Conservation (phyloP, 53 echinoderm and acorn worm genomes). For the Mesocentrotus franciscanus region DNA sequence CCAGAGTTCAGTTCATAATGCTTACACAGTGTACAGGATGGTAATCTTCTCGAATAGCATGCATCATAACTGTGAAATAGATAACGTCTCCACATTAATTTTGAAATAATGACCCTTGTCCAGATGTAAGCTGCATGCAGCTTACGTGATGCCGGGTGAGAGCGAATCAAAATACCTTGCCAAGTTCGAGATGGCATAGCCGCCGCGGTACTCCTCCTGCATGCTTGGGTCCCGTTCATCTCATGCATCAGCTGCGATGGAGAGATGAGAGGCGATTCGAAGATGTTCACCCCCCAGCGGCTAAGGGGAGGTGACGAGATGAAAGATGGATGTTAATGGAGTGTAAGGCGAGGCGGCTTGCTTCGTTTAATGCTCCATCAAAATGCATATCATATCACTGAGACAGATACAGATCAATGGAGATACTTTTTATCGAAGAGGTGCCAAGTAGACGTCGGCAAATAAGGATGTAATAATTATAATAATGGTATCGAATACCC, state of each 20-base stretch:
- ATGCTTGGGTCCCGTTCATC: background rate
- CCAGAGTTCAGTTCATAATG: no score
- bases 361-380: slow-evolving; percentile 22
- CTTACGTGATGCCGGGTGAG: background rate
- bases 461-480: background rate
- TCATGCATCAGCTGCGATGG: background rate
- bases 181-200: background rate
- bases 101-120: no score
- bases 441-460: background rate
- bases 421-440: slow-evolving; percentile 7
- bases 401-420: background rate
- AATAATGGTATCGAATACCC: background rate
- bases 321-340: slow-evolving; percentile 41
- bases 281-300: slow-evolving; percentile 2
- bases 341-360: background rate
- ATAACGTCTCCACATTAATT: no score
- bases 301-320: slow-evolving; percentile 7
- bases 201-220: background rate
- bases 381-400: background rate
- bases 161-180: background rate
- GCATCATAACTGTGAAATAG: no score
- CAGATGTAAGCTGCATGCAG: no score
- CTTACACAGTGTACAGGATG: no score
- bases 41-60: no score
- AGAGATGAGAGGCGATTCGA: background rate